Base-by-base conservation (phyloP, 1,140 invertebrate species). In the Drosophila pachea region DNA sequence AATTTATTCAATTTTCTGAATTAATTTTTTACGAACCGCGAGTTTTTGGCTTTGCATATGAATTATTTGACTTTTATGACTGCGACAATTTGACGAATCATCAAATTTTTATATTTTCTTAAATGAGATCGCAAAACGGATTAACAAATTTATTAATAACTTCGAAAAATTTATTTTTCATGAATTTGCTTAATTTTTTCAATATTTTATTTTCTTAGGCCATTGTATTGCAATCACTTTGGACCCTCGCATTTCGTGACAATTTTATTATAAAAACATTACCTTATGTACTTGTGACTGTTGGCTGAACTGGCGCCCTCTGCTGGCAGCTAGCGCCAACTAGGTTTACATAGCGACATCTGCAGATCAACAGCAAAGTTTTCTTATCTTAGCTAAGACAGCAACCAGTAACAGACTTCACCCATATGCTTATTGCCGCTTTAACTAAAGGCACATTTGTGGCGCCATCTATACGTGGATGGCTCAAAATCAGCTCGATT, bases 1-100 rank as follows among this genome's bases (percentile, higher is more conserved):
- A 88, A 88, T 88, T 88, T 88, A 88, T 88, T 88, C 86, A 88
- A 88, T 88, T 88, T 86, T 87, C 71, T 69, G 83, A 86, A 88
- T 88, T 86, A 83, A 84, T 75, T 87, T 87, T 87, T 87, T 87
- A 78, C 68, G 49, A 77, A 59, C 64, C 74, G 68, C 66, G 63
- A 62, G 14, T 79, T 79, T 72, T 55, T 33, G 35, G 36, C 56
- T 40, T 16, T 67, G 63, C 52, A 76, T 68, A 68, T 75, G 62
- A 66, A 55, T 60, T 61, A 56, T 70, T 66, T 71, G 55, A 32
- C 36, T 69, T 42, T 67, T 66, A 47, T 55, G 16, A 14, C 22
- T 5, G 14, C 33, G 48, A 50, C 67, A 69, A 32, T 29, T 68
- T 62, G 29, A 56, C 36, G 22, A 22, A 22, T 1, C 22, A 22